These are phyloP conservation scores for Pungitius pungitius DNA, from an alignment of 2,113 vertebrate genomes.

Conservation along the genomic window DNA sequence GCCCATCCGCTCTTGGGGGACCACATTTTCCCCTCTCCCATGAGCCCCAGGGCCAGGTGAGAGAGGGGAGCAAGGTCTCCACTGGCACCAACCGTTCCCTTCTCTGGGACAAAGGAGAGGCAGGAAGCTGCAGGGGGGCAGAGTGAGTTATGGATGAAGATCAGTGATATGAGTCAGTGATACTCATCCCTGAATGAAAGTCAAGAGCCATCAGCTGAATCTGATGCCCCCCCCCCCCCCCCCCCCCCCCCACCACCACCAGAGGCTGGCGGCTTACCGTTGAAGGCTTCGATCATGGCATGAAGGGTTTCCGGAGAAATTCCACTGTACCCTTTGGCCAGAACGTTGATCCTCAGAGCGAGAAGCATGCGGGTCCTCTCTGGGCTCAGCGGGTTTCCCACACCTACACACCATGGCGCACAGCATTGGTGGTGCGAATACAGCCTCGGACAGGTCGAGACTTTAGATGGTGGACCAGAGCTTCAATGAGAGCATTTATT, in stretches of 20 bases:
- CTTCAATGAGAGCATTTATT: constrained; percentile 22
- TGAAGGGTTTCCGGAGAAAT: constrained; percentile 93
- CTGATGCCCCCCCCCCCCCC: too few species aligned
- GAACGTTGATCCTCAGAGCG: constrained; percentile 94
- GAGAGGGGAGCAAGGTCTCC: constrained; percentile 97
- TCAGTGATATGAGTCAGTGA: background rate
- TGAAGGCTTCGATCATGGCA: constrained; percentile 91
- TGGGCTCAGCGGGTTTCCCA: constrained; percentile 93
- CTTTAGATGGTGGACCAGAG: background rate
- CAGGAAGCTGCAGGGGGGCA: constrained; percentile 86
- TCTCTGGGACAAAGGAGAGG: constrained; percentile 95
- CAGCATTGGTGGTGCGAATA: constrained; percentile 1
- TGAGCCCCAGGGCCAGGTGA: constrained; percentile 94
- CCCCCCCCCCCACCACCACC: too few species aligned
- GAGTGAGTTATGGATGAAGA: constrained; percentile 5
- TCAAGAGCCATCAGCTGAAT: background rate
- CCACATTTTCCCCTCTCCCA: constrained; percentile 99
- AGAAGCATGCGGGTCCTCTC: constrained; percentile 96
- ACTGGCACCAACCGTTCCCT: constrained; percentile 96
- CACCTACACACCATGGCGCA: constrained; percentile 80
- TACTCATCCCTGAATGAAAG: background rate
- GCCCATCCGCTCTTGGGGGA: constrained; percentile 99
- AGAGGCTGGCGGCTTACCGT: constrained; percentile 80
- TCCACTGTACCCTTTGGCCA: constrained; percentile 97
- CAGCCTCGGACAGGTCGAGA: background rate